Evolutionary conservation across 1,140 invertebrate genomes (phyloP).

Genomic region (Lordiphosa clarofinis): DNA sequence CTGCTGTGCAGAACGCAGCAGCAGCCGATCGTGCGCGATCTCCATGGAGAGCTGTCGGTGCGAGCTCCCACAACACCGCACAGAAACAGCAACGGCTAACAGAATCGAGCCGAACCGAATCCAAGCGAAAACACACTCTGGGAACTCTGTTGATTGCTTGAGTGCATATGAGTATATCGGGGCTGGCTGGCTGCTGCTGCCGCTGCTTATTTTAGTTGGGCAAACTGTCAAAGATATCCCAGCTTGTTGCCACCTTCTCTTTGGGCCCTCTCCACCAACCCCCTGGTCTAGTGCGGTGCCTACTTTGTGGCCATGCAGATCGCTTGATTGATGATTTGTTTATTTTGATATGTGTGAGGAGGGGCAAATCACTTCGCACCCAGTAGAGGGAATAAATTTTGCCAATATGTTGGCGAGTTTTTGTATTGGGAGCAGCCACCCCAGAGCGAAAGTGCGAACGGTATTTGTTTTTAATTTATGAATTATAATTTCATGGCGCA

Average conservation of each 20-base stretch:
- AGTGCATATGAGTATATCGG: slow-evolving; percentile 58
- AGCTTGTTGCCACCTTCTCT: slow-evolving; percentile 38
- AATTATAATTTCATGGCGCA: slow-evolving; percentile 61
- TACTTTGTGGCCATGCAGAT: slow-evolving; percentile 50
- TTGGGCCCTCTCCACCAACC: neutral
- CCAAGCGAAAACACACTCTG: neutral
- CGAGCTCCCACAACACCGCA: slow-evolving; percentile 23
- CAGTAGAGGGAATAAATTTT: slow-evolving; percentile 37
- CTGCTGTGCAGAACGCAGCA: slow-evolving; percentile 44
- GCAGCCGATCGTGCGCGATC: slow-evolving; percentile 13
- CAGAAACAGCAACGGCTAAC: slow-evolving; percentile 7
- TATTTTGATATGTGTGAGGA: slow-evolving; percentile 65
- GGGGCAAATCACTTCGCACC: slow-evolving; percentile 62
- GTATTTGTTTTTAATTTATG: slow-evolving; percentile 65
- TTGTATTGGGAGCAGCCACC: slow-evolving; percentile 48
- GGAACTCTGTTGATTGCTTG: slow-evolving; percentile 64
- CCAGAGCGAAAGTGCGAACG: slow-evolving; percentile 39
- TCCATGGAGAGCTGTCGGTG: slow-evolving; percentile 1
- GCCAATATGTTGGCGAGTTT: slow-evolving; percentile 41
- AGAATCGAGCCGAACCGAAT: slow-evolving; percentile 1
- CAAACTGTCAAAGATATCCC: slow-evolving; percentile 75
- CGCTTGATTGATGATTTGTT: slow-evolving; percentile 78
- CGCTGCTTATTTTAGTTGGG: slow-evolving; percentile 55
- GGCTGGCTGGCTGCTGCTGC: slow-evolving; percentile 45
- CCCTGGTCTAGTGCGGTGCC: slow-evolving; percentile 10